Percentiles rank a stretch among this genome's conserved stretches.
These are phyloP conservation scores for Actinemys pallida DNA, from an alignment of 2,113 vertebrate genomes.

Conservation along the genomic window DNA sequence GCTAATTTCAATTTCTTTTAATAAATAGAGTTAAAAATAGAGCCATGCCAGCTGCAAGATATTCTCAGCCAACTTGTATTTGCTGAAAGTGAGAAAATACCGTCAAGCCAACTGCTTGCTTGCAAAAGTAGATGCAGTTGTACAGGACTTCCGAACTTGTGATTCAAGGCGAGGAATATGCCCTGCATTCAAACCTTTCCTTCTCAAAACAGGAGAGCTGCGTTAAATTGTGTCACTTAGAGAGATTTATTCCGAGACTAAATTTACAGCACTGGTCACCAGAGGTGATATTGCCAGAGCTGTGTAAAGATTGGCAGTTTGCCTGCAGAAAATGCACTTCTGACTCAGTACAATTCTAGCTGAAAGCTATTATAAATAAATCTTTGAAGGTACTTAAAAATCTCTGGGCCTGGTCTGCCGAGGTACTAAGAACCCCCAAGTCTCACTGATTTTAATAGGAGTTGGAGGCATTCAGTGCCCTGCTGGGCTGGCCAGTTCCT, in stretches of 20 bases:
- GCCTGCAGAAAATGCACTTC: not conserved
- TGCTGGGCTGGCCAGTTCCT: not conserved
- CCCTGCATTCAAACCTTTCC: not conserved
- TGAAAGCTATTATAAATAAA: not conserved
- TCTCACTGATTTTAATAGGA: not conserved
- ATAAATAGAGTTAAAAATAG: slow-evolving; percentile 73
- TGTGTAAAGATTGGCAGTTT: slow-evolving; percentile 12
- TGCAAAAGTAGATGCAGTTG: slow-evolving; percentile 2
- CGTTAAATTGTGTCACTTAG: slow-evolving; percentile 37
- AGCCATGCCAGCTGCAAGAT: slow-evolving; percentile 68
- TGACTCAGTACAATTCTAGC: not conserved
- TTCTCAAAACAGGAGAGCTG: not conserved
- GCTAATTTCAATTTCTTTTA: slow-evolving; percentile 68
- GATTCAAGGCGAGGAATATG: not conserved
- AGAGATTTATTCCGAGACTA: slow-evolving; percentile 52
- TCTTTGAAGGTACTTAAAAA: not conserved
- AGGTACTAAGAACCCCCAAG: not conserved
- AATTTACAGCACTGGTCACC: slow-evolving; percentile 58
- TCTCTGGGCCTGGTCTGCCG: not conserved
- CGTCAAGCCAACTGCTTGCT: slow-evolving; percentile 38
- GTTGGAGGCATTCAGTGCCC: not conserved
- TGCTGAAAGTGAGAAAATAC: slow-evolving; percentile 52
- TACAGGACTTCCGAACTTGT: slow-evolving; percentile 3
- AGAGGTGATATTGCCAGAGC: slow-evolving; percentile 47
- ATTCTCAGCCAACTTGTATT: slow-evolving; percentile 62